phyloP scores from a whole-genome alignment of 2,888 invertebrate genomes.

The Drosophila mercatorum region DNA sequence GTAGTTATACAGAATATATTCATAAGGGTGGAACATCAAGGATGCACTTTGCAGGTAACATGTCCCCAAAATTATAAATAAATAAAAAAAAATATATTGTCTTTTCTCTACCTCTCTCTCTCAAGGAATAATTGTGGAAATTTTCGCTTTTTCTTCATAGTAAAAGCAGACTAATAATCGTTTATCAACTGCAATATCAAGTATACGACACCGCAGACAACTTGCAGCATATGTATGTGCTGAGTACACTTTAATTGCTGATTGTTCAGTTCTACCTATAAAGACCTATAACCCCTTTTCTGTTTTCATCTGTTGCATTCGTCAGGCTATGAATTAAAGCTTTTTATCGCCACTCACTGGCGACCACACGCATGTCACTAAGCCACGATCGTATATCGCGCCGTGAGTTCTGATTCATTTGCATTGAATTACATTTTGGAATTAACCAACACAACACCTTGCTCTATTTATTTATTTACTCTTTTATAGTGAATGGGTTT shows the following conservation, averaged over 20 bases:
- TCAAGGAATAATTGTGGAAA: too few relatives aligned
- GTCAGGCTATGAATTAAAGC: background rate
- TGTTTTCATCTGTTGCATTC: background rate
- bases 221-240: background rate
- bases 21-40: too few relatives aligned
- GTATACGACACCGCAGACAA: background rate
- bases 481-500: slow-evolving; percentile 23
- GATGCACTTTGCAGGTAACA: too few relatives aligned
- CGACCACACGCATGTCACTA: background rate
- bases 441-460: slow-evolving; percentile 20
- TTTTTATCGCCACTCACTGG: background rate
- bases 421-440: slow-evolving; percentile 25
- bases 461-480: slow-evolving; percentile 27
- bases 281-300: background rate
- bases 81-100: too few relatives aligned
- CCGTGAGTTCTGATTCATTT: slow-evolving; percentile 28
- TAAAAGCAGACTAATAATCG: too few relatives aligned
- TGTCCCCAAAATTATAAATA: too few relatives aligned
- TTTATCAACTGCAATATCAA: background rate
- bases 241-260: background rate
- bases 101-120: too few relatives aligned
- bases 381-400: background rate
- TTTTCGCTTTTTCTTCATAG: too few relatives aligned
- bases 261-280: background rate
- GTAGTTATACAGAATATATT: too few relatives aligned